Base-by-base conservation (phyloP, 30 jellyfish, hydroid and myxozoan genomes). In the Hydractinia symbiolongicarpus region DNA sequence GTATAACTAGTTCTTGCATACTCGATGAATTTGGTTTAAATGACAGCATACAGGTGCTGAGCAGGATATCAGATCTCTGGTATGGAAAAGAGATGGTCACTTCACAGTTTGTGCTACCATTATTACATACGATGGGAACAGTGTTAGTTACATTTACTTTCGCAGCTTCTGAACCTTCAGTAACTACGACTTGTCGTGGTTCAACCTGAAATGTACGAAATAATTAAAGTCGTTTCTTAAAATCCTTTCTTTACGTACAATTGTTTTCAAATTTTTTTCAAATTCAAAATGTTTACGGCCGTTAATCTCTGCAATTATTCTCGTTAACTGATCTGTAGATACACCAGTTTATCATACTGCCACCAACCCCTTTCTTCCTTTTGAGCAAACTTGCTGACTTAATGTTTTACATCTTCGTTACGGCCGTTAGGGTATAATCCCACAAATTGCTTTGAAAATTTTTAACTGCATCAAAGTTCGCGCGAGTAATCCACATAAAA, bases 121-220 rank as follows among this genome's bases (percentile, higher is more conserved):
- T 51, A 6, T 44, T 51, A 64, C 74, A 64, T 13, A 64, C 8
- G 8, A 64, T 44, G 19, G 74, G 74, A 64, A 64, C 74, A 7
- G 74, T 64, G 19, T 4, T 44, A 7, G 19, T 9, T n/a, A 64
- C 19, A 13, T 44, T n/a, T 1, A 64, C 40, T 51, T n/a, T n/a
- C 17, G 74, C 74, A 0, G 74, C 52, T 13, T 51, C 40, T 64
- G 6, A 64, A 7, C 74, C 74, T 64, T 64, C 74, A n/a, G 74
- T n/a, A n/a, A 64, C 40, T 64, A n/a, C 17, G 40, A 64, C 74
- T n/a, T 44, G 9, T 7, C 52, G 19, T 1, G 74, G 74, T 6
- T 7, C 40, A 51, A 64, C 40, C 74, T 4, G 0, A 13, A 7
- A 64, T n/a, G 40, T 11, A 11, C 1, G 44, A 30, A 30, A 30